Evolutionary conservation across 2,888 invertebrate genomes (phyloP).

Genomic region (Tillus elongatus): DNA sequence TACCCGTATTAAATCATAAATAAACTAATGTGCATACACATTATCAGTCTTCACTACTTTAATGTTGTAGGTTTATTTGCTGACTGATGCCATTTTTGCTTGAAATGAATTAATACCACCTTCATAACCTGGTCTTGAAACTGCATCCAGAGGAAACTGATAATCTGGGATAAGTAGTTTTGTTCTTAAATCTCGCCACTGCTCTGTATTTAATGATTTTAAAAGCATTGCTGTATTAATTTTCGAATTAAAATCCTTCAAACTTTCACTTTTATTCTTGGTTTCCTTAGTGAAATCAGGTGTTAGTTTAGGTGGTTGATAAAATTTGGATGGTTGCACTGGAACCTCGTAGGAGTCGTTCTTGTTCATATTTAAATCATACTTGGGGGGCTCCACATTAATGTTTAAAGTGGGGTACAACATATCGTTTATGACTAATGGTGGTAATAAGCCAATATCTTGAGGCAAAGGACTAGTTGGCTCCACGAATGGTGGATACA

Average conservation of each 20-base stretch:
- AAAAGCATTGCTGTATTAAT: conserved; percentile 19
- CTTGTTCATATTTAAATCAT: conserved; percentile 2
- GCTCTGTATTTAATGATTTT: conserved; percentile 26
- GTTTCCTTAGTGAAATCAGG: conserved; percentile 23
- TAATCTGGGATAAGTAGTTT: conserved; percentile 40
- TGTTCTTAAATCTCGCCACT: conserved; percentile 34
- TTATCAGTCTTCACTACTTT: no score
- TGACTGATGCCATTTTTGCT: conserved; percentile 18
- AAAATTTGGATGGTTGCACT: conserved; percentile 24
- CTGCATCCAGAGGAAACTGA: conserved; percentile 39
- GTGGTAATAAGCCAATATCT: conserved; percentile 25
- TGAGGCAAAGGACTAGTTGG: conserved; percentile 22
- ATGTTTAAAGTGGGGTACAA: conserved; percentile 7
- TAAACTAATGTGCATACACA: no score
- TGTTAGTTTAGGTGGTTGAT: conserved; percentile 24
- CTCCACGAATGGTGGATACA: conserved; percentile 29
- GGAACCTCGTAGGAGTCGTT: conserved; percentile 8
- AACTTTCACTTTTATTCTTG: conserved; percentile 11
- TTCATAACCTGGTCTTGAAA: conserved; percentile 35
- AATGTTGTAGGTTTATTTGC: no score
- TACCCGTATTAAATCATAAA: no score
- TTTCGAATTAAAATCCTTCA: neutral
- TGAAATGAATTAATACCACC: conserved; percentile 38
- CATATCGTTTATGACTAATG: conserved; percentile 16
- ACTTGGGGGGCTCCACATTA: conserved; percentile 11